Conservation (phyloP, 1,140 invertebrate genomes). For the Saxidomus purpurata region DNA sequence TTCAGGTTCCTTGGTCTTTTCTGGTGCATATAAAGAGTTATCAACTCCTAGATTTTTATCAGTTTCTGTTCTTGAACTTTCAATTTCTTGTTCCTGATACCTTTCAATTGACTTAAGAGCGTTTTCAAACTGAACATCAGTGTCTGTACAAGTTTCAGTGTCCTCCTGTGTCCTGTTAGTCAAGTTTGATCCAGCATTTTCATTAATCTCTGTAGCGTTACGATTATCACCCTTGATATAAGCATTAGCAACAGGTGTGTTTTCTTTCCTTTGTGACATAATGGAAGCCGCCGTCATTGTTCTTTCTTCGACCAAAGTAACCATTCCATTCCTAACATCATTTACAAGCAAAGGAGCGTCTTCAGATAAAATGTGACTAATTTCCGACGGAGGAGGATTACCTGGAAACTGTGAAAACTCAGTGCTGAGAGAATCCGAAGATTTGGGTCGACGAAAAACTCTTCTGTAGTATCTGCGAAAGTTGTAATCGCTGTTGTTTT, state of each 20-base stretch:
- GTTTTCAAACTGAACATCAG: slow-evolving; percentile 41
- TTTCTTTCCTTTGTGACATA: neutral
- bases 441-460: slow-evolving; percentile 23
- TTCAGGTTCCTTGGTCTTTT: neutral
- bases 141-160: slow-evolving; percentile 40
- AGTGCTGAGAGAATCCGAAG: slow-evolving; percentile 6
- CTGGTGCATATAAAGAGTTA: neutral
- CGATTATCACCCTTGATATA: neutral
- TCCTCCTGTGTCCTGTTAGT: neutral
- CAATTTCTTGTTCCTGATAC: neutral
- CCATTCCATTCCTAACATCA: slow-evolving; percentile 36
- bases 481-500: slow-evolving; percentile 17
- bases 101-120: neutral
- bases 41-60: neutral
- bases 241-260: neutral
- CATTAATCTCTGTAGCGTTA: neutral
- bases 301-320: slow-evolving; percentile 50
- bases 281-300: slow-evolving; percentile 34
- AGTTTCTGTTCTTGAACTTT: neutral
- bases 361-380: slow-evolving; percentile 56
- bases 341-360: neutral
- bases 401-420: slow-evolving; percentile 24
- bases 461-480: slow-evolving; percentile 33
- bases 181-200: slow-evolving; percentile 16
- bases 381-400: slow-evolving; percentile 52